These are phyloP conservation scores for Coptodon bakossiorum DNA, from an alignment of 2,113 vertebrate species.

Conservation along the genomic window DNA sequence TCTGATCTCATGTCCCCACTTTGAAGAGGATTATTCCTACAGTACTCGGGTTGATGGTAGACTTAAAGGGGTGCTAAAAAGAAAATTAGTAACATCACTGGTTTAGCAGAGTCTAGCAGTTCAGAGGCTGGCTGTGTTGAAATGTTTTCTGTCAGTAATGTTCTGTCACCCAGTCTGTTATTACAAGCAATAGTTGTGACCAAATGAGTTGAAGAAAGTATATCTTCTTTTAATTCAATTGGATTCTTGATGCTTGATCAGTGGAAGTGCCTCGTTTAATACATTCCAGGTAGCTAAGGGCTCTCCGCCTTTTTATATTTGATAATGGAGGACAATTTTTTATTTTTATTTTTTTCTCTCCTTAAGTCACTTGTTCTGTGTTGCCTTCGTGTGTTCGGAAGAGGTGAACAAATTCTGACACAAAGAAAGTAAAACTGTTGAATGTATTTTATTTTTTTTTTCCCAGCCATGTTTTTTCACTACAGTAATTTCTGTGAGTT, in stretches of 20 bases:
- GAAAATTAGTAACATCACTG: neutral
- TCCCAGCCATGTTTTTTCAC: slow-evolving; percentile 75
- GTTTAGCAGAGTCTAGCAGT: neutral
- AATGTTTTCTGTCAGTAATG: neutral
- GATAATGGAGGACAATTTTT: slow-evolving; percentile 51
- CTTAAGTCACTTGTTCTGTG: slow-evolving; percentile 71
- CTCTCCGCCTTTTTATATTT: slow-evolving; percentile 67
- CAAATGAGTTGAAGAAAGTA: slow-evolving; percentile 65
- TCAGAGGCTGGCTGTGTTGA: neutral
- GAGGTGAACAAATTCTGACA: slow-evolving; percentile 83
- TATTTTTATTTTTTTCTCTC: neutral
- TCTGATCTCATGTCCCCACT: neutral
- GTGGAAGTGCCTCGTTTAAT: slow-evolving; percentile 84
- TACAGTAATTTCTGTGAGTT: slow-evolving; percentile 95
- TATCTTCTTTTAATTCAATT: slow-evolving; percentile 24
- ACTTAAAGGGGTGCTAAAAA: neutral
- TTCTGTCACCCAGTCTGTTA: slow-evolving; percentile 42
- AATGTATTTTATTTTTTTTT: slow-evolving; percentile 74
- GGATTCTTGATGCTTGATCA: slow-evolving; percentile 59
- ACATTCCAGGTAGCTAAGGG: slow-evolving; percentile 90
- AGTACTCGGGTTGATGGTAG: slow-evolving; percentile 1
- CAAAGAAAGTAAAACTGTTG: slow-evolving; percentile 88
- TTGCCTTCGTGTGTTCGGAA: slow-evolving; percentile 71
- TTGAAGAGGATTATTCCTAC: neutral
- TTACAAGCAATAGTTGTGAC: slow-evolving; percentile 70